phyloP scores from a whole-genome alignment of 2,113 vertebrate species.

The Cranoglanis bouderius region DNA sequence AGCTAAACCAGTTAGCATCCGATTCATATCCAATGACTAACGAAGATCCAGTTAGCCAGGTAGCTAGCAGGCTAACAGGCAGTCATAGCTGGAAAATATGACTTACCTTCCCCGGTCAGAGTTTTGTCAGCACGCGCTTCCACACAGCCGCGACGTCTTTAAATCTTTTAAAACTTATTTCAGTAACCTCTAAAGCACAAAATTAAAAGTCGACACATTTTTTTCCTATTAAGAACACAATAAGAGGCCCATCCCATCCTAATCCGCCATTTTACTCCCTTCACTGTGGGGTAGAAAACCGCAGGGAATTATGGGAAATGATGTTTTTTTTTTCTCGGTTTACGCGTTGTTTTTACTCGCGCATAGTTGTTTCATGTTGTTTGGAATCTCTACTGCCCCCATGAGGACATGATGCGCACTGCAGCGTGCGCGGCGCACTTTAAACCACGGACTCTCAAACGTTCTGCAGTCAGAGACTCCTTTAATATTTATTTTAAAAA shows the following conservation, averaged over 20 bases:
- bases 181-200: not conserved
- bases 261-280: constrained; percentile 77
- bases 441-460: not conserved
- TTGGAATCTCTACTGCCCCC: not conserved
- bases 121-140: not conserved
- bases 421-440: not conserved
- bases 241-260: constrained; percentile 66
- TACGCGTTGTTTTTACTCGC: no score
- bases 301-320: constrained; percentile 61
- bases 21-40: not conserved
- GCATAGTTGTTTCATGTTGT: not conserved
- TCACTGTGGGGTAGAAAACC: constrained; percentile 26
- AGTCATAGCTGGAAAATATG: not conserved
- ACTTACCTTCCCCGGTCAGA: constrained; percentile 47
- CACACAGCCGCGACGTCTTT: not conserved
- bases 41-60: constrained; percentile 4
- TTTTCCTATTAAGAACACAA: constrained; percentile 59
- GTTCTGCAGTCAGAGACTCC: not conserved
- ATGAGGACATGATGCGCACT: not conserved
- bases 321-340: constrained; percentile 16
- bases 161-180: not conserved
- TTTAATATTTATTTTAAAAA: not conserved
- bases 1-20: not conserved
- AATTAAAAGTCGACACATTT: constrained; percentile 38
- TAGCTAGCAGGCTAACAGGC: constrained; percentile 33